Base-by-base conservation (phyloP, 2,888 invertebrate genomes). In the Leptinotarsa rubiginosa region DNA sequence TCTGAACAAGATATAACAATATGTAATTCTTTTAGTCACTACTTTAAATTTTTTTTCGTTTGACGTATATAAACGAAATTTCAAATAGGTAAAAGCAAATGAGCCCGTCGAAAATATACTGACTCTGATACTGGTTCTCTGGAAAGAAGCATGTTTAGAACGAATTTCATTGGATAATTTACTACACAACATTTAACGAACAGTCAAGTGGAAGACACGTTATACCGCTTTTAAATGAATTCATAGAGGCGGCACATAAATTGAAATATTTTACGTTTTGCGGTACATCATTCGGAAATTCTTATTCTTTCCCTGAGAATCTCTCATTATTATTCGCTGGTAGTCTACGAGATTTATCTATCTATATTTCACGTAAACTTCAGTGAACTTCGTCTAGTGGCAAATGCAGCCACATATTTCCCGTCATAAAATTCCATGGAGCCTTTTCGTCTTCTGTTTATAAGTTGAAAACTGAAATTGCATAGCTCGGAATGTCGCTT, bases 311-410 rank as follows among this genome's bases (percentile, higher is more conserved):
- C 25, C 67, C 25, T 20, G 41, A 20, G 22, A 18, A 54, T 62
- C 25, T 68, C 74, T 67, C 47, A 62, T 74, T 74, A 74, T 52
- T 71, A 74, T 74, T 70, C 74, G 68, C 22, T 64, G 49, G 70
- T 70, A 25, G 67, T 71, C 25, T 54, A 65, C 62, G 25, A 71
- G 70, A 74, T 71, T 71, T 74, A 74, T 71, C 70, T 70, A 65
- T 54, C 65, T 65, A 71, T 68, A 71, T 70, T 71, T 74, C 71
- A 65, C 25, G 71, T 52, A 64, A 67, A 59, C 67, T 52, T 56
- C 74, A 70, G n/a, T 54, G 54, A 70, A 64, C 54, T 67, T 31
- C 70, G 25, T 68, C 68, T 49, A 25, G 64, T 70, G 66, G 66
- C 50, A 52, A 70, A 74, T 47, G 65, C 71, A 56, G 65, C 67